Conservation (phyloP, 2,797 vertebrate genomes). For the Gobio occitaniae region DNA sequence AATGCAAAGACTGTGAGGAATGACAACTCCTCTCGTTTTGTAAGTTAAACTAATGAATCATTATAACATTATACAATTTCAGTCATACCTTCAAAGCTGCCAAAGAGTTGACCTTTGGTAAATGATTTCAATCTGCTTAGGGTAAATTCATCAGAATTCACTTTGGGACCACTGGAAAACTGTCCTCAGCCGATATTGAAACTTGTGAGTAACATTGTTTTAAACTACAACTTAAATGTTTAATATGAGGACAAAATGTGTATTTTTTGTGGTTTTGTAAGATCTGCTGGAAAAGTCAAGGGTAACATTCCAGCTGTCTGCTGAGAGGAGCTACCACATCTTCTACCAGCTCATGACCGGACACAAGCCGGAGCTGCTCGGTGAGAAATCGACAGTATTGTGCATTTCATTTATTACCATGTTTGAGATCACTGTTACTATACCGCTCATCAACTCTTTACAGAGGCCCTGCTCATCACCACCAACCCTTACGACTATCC, state of each 20-base stretch:
- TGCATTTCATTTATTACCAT: not conserved
- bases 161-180: constrained; percentile 42
- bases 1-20: constrained; percentile 75
- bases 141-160: constrained; percentile 55
- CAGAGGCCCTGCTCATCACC: no score
- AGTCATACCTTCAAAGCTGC: not conserved
- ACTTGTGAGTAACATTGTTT: constrained; percentile 28
- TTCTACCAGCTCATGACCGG: constrained; percentile 83
- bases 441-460: no score
- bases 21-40: constrained; percentile 85
- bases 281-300: constrained; percentile 84
- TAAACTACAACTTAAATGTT: no score
- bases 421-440: not conserved
- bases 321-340: constrained; percentile 84
- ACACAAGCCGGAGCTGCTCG: constrained; percentile 81
- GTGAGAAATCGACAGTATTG: constrained; percentile 56
- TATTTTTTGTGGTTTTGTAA: constrained; percentile 30
- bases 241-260: no score
- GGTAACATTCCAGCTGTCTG: constrained; percentile 83
- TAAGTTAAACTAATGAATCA: constrained; percentile 64
- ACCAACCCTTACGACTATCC: no score
- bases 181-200: constrained; percentile 50
- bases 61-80: not conserved
- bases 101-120: not conserved
- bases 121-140: not conserved